phyloP scores from a whole-genome alignment of 2,888 invertebrate species.

The Steromphala cineraria region DNA sequence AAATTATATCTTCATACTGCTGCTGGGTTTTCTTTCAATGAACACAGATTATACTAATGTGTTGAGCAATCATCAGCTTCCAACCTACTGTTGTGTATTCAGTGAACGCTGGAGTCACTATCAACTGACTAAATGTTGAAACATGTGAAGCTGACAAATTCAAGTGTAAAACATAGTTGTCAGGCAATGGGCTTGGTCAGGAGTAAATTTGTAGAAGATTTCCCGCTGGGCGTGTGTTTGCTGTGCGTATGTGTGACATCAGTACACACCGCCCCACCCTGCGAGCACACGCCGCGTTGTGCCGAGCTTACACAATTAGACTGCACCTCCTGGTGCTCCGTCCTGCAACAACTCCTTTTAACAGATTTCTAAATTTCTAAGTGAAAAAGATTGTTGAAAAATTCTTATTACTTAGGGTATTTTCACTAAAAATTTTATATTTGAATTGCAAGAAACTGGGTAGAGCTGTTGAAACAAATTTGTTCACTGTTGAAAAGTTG shows the following conservation, averaged over 20 bases:
- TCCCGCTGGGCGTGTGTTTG: constrained; percentile 19
- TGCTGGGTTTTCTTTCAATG: neutral
- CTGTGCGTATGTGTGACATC: neutral
- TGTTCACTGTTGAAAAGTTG: too few relatives aligned
- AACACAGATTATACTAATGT: too few relatives aligned
- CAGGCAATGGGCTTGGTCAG: constrained; percentile 9
- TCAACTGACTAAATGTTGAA: neutral
- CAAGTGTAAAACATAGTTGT: neutral
- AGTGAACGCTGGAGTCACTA: neutral
- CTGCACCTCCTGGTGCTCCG: neutral
- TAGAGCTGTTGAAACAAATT: too few relatives aligned
- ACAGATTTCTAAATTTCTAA: neutral
- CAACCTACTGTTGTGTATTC: neutral
- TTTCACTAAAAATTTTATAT: too few relatives aligned
- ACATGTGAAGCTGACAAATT: too few relatives aligned
- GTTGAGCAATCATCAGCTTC: too few relatives aligned
- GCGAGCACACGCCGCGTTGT: neutral
- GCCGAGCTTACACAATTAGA: neutral
- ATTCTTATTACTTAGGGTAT: too few relatives aligned
- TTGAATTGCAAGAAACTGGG: too few relatives aligned
- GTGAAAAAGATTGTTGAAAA: too few relatives aligned
- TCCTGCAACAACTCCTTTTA: neutral
- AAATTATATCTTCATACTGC: neutral
- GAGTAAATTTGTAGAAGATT: constrained; percentile 19
- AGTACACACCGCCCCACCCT: neutral